Conservation (phyloP, 2,888 invertebrate species). For the Ptilodon capucinus region DNA sequence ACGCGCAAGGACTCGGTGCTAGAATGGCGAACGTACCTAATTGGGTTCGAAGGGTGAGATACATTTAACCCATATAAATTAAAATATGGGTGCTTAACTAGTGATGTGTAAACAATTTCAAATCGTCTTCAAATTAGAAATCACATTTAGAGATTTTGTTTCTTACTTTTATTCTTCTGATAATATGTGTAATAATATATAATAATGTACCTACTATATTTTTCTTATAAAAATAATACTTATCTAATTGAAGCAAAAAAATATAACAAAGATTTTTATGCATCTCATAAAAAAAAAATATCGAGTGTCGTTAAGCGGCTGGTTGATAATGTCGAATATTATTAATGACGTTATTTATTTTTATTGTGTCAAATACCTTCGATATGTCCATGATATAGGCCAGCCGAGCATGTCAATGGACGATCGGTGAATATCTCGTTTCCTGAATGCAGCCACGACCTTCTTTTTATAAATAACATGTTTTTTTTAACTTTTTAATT, state of each 20-base stretch:
- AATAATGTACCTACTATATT: too few species aligned
- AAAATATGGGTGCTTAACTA: too few species aligned
- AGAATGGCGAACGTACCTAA: slow-evolving; percentile 27
- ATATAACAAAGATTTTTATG: too few species aligned
- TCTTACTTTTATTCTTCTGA: too few species aligned
- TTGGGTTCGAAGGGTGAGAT: slow-evolving; percentile 53
- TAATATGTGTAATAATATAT: too few species aligned
- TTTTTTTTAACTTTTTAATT: slow-evolving; percentile 8
- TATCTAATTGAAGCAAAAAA: too few species aligned
- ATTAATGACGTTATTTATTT: neutral
- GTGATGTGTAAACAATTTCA: too few species aligned
- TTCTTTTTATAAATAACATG: slow-evolving; percentile 40
- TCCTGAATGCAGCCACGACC: slow-evolving; percentile 48
- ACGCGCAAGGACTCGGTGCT: slow-evolving; percentile 59
- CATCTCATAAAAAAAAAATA: too few species aligned
- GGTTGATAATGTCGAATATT: neutral
- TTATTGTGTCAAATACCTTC: slow-evolving; percentile 3
- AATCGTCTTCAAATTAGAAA: too few species aligned
- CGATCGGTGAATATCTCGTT: slow-evolving; percentile 33
- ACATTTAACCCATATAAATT: too few species aligned
- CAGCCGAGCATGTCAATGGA: slow-evolving; percentile 11
- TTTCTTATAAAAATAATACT: too few species aligned
- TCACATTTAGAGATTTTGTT: too few species aligned
- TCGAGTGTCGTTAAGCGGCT: neutral
- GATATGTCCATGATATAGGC: slow-evolving; percentile 37